Evolutionary conservation across 1,140 invertebrate genomes (phyloP).

Genomic region (Danaus plexippus): DNA sequence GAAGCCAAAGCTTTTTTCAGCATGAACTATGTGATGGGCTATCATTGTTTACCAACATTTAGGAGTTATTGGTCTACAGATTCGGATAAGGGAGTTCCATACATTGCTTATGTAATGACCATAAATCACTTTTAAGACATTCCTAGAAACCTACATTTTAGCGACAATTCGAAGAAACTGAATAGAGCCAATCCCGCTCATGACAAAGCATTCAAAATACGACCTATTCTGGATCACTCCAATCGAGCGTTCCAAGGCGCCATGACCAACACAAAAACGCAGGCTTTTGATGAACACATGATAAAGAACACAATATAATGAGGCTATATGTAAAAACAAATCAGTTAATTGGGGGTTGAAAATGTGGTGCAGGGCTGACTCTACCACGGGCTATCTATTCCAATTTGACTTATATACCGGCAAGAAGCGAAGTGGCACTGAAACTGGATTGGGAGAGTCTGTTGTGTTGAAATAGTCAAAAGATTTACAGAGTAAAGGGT

Average conservation of each 20-base stretch:
- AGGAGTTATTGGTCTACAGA: no score
- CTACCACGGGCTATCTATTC: slow-evolving; percentile 31
- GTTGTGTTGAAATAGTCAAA: slow-evolving; percentile 31
- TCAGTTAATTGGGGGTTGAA: slow-evolving; percentile 33
- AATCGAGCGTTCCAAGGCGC: slow-evolving; percentile 28
- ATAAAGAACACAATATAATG: slow-evolving; percentile 28
- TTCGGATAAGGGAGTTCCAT: no score
- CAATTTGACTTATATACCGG: slow-evolving; percentile 38
- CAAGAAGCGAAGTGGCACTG: slow-evolving; percentile 24
- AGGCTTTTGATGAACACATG: slow-evolving; percentile 29
- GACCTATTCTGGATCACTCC: slow-evolving; percentile 29
- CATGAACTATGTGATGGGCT: no score
- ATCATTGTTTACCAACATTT: no score
- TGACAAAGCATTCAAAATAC: slow-evolving; percentile 32
- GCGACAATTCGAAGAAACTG: no score
- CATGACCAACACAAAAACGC: slow-evolving; percentile 26
- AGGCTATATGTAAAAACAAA: slow-evolving; percentile 37
- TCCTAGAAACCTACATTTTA: no score
- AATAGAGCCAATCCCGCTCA: no score
- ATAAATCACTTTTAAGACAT: no score
- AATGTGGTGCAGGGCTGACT: slow-evolving; percentile 29
- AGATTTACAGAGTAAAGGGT: no score
- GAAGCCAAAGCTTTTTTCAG: no score
- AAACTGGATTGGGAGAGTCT: slow-evolving; percentile 35
- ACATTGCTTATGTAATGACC: no score